phyloP scores from a whole-genome alignment of 1,140 invertebrate genomes.

The Drosophila sturtevanti region DNA sequence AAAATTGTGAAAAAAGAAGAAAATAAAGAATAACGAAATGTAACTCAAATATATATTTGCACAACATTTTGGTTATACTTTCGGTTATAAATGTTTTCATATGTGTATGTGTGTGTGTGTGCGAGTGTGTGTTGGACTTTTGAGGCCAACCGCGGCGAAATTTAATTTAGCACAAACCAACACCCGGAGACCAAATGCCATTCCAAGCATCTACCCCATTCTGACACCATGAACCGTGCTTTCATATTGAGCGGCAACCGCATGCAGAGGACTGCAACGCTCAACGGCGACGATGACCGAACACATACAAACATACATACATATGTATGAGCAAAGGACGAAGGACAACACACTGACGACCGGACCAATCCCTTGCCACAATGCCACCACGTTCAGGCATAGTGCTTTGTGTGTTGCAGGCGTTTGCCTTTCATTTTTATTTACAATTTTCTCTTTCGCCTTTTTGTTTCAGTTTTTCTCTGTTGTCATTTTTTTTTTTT shows the following conservation, averaged over 20 bases:
- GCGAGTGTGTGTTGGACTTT: constrained; percentile 42
- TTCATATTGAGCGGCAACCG: constrained; percentile 72
- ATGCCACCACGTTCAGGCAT: constrained; percentile 48
- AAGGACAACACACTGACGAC: constrained; percentile 36
- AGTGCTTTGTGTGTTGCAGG: constrained; percentile 33
- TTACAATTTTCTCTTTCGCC: constrained; percentile 3
- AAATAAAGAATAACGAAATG: constrained; percentile 15
- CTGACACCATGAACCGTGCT: constrained; percentile 11
- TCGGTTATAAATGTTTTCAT: constrained; percentile 45
- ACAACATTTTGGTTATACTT: constrained; percentile 24
- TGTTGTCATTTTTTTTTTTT: constrained; percentile 1
- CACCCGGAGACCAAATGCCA: constrained; percentile 70
- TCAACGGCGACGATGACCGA: constrained; percentile 16
- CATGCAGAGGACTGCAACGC: constrained; percentile 56
- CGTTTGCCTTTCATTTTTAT: constrained; percentile 34
- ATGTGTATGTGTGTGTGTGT: constrained; percentile 23
- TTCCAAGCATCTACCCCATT: constrained; percentile 30
- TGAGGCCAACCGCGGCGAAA: constrained; percentile 61
- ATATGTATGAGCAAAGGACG: constrained; percentile 12
- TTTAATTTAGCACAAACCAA: constrained; percentile 79
- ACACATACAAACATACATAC: neutral
- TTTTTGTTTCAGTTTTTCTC: constrained; percentile 4
- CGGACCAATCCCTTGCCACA: constrained; percentile 49
- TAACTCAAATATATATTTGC: constrained; percentile 18
- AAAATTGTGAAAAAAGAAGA: constrained; percentile 46